Percentiles rank a stretch among this genome's conserved stretches.
These are phyloP conservation scores for Sitta europaea DNA, from an alignment of 2,113 vertebrate species.

Conservation along the genomic window DNA sequence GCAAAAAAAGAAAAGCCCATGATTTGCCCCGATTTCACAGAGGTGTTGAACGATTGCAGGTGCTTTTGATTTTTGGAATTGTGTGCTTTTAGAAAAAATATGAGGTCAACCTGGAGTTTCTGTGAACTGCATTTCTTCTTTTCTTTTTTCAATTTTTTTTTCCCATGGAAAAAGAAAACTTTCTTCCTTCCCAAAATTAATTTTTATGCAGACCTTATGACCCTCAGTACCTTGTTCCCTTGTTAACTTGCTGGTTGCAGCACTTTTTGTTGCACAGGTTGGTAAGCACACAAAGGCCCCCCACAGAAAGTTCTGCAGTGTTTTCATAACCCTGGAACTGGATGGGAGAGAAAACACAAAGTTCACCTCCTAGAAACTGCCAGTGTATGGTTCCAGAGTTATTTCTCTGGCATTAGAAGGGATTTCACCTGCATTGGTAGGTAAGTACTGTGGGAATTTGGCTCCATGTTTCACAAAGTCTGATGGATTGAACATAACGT, in stretches of 20 bases:
- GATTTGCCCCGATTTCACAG: not conserved
- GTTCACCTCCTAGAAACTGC: not conserved
- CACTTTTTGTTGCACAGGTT: not conserved
- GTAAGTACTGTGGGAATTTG: not conserved
- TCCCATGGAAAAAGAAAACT: not conserved
- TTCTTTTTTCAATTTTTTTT: too few relatives aligned
- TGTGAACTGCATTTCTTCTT: not conserved
- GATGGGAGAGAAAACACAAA: not conserved
- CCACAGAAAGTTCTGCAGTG: not conserved
- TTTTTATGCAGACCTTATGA: not conserved
- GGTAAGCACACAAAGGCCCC: not conserved
- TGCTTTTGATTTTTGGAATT: not conserved
- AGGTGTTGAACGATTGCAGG: not conserved
- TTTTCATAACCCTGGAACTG: not conserved
- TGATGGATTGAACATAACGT: fast-evolving
- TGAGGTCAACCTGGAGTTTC: not conserved
- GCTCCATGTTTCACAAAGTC: not conserved
- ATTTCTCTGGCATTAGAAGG: not conserved
- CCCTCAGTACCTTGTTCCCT: not conserved
- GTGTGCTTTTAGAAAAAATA: not conserved
- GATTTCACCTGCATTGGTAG: not conserved
- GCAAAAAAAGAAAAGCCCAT: not conserved
- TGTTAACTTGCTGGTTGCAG: not conserved
- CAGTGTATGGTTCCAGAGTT: not conserved
- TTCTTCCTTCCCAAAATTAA: not conserved